These are phyloP conservation scores for Neolamprologus tretocephalus DNA, from an alignment of 2,113 vertebrate species.

Conservation along the genomic window DNA sequence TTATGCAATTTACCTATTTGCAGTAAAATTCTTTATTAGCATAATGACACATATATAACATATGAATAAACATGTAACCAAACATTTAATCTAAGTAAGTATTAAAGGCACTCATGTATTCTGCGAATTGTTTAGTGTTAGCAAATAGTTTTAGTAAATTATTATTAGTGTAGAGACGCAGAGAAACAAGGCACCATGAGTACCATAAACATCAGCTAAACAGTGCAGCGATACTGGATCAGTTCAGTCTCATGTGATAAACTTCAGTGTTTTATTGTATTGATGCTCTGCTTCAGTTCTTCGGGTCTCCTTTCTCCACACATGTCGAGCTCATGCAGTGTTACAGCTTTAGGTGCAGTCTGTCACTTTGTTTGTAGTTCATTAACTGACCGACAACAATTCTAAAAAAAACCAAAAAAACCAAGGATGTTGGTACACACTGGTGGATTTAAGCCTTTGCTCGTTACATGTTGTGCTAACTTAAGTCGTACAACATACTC, in stretches of 20 bases:
- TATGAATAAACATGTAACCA: not conserved
- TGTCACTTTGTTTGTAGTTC: rapidly evolving
- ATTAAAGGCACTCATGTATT: not conserved
- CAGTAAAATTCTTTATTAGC: not conserved
- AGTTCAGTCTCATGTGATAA: not conserved
- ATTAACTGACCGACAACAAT: not conserved
- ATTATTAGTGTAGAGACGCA: not conserved
- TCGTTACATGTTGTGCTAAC: not conserved
- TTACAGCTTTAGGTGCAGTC: rapidly evolving
- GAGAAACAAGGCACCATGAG: not conserved
- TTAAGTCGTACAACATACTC: rapidly evolving
- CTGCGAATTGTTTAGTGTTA: not conserved
- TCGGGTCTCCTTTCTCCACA: not conserved
- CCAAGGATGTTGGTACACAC: not conserved
- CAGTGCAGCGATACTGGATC: not conserved
- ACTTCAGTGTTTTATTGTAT: not conserved
- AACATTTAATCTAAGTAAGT: not conserved
- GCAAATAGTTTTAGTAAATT: not conserved
- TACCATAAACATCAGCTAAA: not conserved
- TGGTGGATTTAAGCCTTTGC: not conserved
- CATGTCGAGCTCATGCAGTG: rapidly evolving
- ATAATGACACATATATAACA: not conserved
- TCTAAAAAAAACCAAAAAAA: rapidly evolving
- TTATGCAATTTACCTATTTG: not conserved
- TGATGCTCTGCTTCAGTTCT: not conserved